Evolutionary conservation across 2,113 vertebrate species (phyloP), one percentile per base, ranked within the genome.

Genomic region (Xenotilapia longispinis): DNA sequence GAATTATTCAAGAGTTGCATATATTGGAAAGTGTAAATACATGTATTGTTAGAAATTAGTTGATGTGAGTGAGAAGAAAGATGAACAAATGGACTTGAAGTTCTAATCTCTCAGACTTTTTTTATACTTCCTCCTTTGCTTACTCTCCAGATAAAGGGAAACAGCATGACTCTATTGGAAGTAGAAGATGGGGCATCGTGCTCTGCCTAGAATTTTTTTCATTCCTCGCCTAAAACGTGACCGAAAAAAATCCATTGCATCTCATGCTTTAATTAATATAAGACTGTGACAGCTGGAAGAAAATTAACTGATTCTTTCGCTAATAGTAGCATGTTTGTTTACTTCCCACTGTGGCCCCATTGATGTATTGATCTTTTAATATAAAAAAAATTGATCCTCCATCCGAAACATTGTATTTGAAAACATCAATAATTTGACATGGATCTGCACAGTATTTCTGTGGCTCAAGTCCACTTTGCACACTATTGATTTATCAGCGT

Each of bases 91-190:
- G 23, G 40, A 17, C 21, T 19, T 11, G 1, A 75, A 12, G 70
- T 47, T 47, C 40, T 47, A 75, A 47, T 47, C 70, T 70, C n/a
- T 47, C 70, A 3, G 70, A 49, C 9, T 5, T 28, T 75, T 75
- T 75, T 68, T 28, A 31, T 12, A 31, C 14, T 28, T 17, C 15
- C 8, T 75, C 23, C 70, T 75, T 78, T 49, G 42, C 13, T 26
- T 70, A 4, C n/a, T 45, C 68, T 47, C 21, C 23, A 75, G 23
- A 75, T 49, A 40, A 70, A 40, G 36, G 13, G n/a, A 42, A 14
- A 8, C 6, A 0, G 4, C 0, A 3, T 3, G 23, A 3, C 4
- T 75, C 42, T 12, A 5, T 75, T n/a, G 33, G 33, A 49, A 75
- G 6, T 49, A 49, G 70, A 75, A 31, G 42, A 19, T 7, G 26